Evolutionary conservation across 1,140 invertebrate species (phyloP).

Genomic region (Trichonephila clavipes): DNA sequence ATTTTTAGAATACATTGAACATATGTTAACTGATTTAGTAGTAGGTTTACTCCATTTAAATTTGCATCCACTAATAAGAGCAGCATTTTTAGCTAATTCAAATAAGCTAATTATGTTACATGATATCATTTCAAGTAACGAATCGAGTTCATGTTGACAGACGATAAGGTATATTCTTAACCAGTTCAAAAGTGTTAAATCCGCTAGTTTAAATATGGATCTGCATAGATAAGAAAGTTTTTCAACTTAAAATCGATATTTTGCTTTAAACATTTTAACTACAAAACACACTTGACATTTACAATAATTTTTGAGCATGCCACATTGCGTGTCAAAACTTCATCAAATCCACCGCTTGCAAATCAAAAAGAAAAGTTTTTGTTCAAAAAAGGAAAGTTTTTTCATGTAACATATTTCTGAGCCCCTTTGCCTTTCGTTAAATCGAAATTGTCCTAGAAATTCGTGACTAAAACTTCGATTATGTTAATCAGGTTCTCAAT

Average conservation of each 20-base stretch:
- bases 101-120: no score
- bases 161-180: neutral
- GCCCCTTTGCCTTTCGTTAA: neutral
- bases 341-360: neutral
- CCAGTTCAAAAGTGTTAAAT: neutral
- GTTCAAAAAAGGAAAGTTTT: neutral
- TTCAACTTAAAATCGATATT: neutral
- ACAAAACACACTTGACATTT: neutral
- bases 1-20: no score
- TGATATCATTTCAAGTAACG: no score
- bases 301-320: neutral
- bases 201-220: neutral
- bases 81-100: no score
- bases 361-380: neutral
- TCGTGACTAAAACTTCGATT: slow-evolving; percentile 35
- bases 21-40: no score
- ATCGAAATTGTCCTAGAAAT: neutral
- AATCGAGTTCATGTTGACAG: no score
- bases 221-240: neutral
- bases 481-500: neutral
- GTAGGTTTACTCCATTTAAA: no score
- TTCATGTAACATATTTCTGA: neutral
- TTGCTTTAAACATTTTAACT: neutral
- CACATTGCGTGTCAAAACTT: neutral
- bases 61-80: no score